Conservation (phyloP, 2,113 vertebrate species). For the Rhabdornis inornatus region DNA sequence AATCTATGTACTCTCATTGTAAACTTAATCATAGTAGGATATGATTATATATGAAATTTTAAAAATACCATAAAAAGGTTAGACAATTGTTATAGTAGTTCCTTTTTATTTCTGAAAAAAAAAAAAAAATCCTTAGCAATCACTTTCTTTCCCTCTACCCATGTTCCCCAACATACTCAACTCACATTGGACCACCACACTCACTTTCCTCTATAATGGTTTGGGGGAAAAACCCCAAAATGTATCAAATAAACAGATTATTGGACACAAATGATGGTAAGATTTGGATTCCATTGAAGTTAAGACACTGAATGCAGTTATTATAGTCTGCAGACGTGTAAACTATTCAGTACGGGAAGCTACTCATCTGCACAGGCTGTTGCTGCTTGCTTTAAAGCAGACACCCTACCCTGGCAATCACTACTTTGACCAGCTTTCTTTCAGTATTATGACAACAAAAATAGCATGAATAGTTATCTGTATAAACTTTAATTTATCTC, state of each 20-base stretch:
- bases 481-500: not conserved
- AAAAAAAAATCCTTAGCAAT: not conserved
- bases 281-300: not conserved
- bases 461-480: not conserved
- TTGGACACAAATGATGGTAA: not conserved
- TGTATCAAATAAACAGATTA: not conserved
- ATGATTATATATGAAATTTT: not conserved
- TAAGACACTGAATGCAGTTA: not conserved
- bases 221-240: rapidly evolving
- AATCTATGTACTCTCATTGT: not conserved
- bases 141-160: not conserved
- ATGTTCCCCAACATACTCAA: not conserved
- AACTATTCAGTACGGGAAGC: not conserved
- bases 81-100: not conserved
- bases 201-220: not conserved
- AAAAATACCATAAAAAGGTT: rapidly evolving
- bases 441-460: not conserved
- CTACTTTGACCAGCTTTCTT: not conserved
- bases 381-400: not conserved
- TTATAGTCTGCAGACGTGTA: not conserved
- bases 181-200: not conserved
- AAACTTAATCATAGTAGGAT: not conserved
- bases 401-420: not conserved
- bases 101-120: not conserved
- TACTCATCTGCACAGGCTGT: not conserved